Base-by-base conservation (phyloP, 2,113 vertebrate genomes). In the Odocoileus hemionus region DNA sequence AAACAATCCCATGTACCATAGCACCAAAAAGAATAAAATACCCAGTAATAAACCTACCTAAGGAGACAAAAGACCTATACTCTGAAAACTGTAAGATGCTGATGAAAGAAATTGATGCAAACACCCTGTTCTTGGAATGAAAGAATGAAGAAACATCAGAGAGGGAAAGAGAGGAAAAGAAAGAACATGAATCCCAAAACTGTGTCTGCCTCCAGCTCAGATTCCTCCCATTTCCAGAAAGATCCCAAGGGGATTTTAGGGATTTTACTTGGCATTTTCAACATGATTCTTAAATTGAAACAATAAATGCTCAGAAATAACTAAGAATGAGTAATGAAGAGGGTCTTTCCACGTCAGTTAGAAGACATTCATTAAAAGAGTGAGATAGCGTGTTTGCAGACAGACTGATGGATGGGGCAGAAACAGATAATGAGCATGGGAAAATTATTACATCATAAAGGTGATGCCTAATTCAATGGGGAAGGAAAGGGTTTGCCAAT, bases 251-350 rank as follows among this genome's bases (percentile, higher is more conserved):
- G 43, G 23, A 70, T 60, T 96, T 91, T 70, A 55, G 64, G 43
- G 39, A 55, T 70, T 95, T 91, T 79, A 85, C 76, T 92, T 36
- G 36, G 52, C 83, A 91, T 95, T 93, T 64, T 21, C 92, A 92
- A 36, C 26, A 43, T 80, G 6, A 60, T 84, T 61, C 67, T 83
- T 39, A 79, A 96, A 70, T 26, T 74, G 39, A n/a, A 88, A 79
- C 25, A 78, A 58, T 93, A 84, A 94, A 80, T 1, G 52, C 50
- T 58, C 33, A 88, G 80, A 84, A 95, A 83, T 87, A 33, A 84
- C 39, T 57, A 7, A 54, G 58, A 91, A 55, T 74, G 86, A 82
- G 43, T 82, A 76, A 90, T 12, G 21, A 92, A 54, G 55, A 88
- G 39, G 9, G 2, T 52, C 52, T 86, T 60, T 94, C 43, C 85